Percentiles rank a stretch among this genome's conserved stretches.
Conservation (phyloP, 2,113 vertebrate genomes). For the Aldabrachelys gigantea region DNA sequence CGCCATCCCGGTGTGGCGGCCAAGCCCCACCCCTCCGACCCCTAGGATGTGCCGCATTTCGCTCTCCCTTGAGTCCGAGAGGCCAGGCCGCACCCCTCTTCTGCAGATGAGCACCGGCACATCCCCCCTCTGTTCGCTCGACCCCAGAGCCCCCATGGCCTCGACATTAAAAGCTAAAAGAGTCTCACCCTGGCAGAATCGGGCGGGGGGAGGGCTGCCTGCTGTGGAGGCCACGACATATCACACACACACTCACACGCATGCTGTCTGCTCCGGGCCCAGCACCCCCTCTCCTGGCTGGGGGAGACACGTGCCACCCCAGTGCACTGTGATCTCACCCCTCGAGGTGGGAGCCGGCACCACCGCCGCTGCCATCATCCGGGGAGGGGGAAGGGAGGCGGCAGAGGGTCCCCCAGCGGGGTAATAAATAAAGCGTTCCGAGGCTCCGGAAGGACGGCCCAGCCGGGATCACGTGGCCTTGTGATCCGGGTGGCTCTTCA, state of each 20-base stretch:
- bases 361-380: neutral
- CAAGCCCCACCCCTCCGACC: neutral
- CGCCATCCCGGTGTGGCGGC: neutral
- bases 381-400: neutral
- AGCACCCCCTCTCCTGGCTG: neutral
- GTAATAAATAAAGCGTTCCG: conserved; percentile 60
- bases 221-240: neutral
- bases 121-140: neutral
- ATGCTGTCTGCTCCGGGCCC: neutral
- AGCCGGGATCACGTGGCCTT: conserved; percentile 74
- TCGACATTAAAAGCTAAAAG: neutral
- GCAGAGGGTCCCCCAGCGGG: neutral
- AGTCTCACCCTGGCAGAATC: neutral
- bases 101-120: neutral
- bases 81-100: no score
- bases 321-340: neutral
- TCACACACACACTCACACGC: neutral
- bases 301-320: neutral
- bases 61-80: neutral
- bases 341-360: neutral
- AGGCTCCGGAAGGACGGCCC: neutral
- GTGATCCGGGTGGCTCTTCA: conserved; percentile 92
- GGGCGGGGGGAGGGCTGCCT: neutral
- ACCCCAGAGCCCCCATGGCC: neutral
- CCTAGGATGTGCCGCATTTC: neutral